Percentiles rank a stretch among this genome's conserved stretches.
phyloP scores from a whole-genome alignment of 2,888 invertebrate genomes.

The Helleia helle region DNA sequence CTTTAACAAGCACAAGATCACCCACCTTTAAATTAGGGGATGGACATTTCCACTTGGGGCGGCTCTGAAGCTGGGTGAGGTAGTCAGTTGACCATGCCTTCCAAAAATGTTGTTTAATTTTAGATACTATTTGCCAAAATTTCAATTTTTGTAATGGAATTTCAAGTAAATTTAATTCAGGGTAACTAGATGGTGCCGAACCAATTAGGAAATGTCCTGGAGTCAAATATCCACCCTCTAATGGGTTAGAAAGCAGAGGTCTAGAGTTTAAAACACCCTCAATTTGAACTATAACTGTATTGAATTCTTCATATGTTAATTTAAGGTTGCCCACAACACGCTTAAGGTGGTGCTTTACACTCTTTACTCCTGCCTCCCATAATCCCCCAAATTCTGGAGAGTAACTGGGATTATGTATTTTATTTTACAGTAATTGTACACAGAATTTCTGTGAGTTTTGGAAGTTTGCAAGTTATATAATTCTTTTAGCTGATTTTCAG shows the following conservation, averaged over 20 bases:
- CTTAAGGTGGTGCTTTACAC: too few relatives aligned
- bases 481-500: conserved; percentile 12
- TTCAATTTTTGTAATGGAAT: conserved; percentile 14
- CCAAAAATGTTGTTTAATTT: conserved; percentile 20
- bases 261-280: too few relatives aligned
- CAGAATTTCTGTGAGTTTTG: conserved; percentile 7
- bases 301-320: too few relatives aligned
- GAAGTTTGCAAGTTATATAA: conserved; percentile 13
- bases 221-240: conserved; percentile 13
- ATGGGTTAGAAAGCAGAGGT: too few relatives aligned
- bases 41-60: conserved; percentile 14
- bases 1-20: conserved; percentile 12
- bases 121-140: conserved; percentile 14
- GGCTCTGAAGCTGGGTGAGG: conserved; percentile 15
- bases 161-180: conserved; percentile 16
- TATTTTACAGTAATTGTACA: conserved; percentile 1
- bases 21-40: conserved; percentile 15
- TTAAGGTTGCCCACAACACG: too few relatives aligned
- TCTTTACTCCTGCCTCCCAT: conserved; percentile 7
- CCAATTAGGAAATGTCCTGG: conserved; percentile 19
- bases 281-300: too few relatives aligned
- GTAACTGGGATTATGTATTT: conserved; percentile 15
- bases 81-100: conserved; percentile 17
- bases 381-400: conserved; percentile 18
- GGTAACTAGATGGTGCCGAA: conserved; percentile 4